These are phyloP conservation scores for Dallia pectoralis DNA, from an alignment of 2,797 vertebrate genomes.

Conservation along the genomic window DNA sequence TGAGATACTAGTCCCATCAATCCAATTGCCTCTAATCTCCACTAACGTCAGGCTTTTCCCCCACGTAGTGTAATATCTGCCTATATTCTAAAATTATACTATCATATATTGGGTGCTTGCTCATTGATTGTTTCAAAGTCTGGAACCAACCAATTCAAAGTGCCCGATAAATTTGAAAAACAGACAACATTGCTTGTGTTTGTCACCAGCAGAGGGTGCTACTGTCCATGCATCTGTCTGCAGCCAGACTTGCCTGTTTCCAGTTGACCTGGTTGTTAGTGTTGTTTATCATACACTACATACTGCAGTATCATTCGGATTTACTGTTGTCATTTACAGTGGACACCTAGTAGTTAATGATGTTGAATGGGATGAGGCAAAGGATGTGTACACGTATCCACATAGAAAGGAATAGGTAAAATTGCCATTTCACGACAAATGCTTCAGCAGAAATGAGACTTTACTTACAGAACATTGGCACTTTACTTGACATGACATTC, in stretches of 20 bases:
- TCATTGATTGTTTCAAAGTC: no score
- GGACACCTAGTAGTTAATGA: not conserved
- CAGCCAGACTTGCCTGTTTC: not conserved
- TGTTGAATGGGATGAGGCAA: not conserved
- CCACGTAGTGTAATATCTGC: not conserved
- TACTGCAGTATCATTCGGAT: not conserved
- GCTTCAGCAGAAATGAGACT: slow-evolving; percentile 6
- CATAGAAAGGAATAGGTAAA: not conserved
- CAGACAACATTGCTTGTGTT: not conserved
- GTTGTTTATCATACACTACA: not conserved
- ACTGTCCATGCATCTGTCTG: not conserved
- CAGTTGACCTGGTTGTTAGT: not conserved
- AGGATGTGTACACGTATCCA: not conserved
- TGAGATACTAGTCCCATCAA: not conserved
- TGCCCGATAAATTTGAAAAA: no score
- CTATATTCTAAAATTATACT: not conserved
- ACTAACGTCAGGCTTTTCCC: not conserved
- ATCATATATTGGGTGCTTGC: not conserved
- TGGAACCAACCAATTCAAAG: no score
- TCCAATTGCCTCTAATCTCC: not conserved
- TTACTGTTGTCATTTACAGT: not conserved
- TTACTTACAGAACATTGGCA: slow-evolving; percentile 19
- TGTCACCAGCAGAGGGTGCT: not conserved
- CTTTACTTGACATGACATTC: slow-evolving; percentile 8
- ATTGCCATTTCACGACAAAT: not conserved